Percentiles rank a stretch among this genome's conserved stretches.
These are phyloP conservation scores for Phylloscopus trochilus DNA, from an alignment of 2,113 vertebrate species.

Conservation along the genomic window DNA sequence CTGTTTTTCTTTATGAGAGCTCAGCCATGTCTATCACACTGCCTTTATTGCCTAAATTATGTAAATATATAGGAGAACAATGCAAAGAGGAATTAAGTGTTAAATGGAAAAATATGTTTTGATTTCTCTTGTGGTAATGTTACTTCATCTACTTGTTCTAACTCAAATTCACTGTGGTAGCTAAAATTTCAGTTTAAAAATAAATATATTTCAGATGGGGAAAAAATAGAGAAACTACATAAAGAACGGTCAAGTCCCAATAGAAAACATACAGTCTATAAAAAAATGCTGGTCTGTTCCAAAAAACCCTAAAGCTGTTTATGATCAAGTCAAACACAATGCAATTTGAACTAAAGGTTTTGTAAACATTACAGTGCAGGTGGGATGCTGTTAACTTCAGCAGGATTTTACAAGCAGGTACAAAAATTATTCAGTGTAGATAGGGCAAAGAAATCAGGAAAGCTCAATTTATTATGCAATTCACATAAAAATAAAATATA, in stretches of 20 bases:
- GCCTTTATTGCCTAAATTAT: not conserved
- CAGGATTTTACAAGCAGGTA: not conserved
- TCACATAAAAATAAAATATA: not conserved
- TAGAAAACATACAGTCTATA: not conserved
- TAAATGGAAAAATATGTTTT: not conserved
- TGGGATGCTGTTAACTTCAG: not conserved
- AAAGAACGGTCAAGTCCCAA: not conserved
- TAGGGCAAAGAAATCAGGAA: not conserved
- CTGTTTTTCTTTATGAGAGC: not conserved
- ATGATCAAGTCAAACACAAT: not conserved
- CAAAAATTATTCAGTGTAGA: not conserved
- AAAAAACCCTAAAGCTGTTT: not conserved
- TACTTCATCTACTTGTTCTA: not conserved
- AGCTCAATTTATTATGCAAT: not conserved
- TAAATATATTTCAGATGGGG: not conserved
- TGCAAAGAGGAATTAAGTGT: not conserved
- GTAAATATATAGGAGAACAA: not conserved
- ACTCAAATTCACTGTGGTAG: not conserved
- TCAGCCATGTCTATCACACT: not conserved
- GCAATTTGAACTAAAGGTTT: not conserved
- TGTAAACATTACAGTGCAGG: not conserved
- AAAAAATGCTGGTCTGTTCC: accelerated
- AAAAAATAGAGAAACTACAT: not conserved
- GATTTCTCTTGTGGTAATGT: not conserved
- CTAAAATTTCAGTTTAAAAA: conserved; percentile 7